Conservation (phyloP, 2,797 vertebrate genomes). For the Glossophaga mutica region DNA sequence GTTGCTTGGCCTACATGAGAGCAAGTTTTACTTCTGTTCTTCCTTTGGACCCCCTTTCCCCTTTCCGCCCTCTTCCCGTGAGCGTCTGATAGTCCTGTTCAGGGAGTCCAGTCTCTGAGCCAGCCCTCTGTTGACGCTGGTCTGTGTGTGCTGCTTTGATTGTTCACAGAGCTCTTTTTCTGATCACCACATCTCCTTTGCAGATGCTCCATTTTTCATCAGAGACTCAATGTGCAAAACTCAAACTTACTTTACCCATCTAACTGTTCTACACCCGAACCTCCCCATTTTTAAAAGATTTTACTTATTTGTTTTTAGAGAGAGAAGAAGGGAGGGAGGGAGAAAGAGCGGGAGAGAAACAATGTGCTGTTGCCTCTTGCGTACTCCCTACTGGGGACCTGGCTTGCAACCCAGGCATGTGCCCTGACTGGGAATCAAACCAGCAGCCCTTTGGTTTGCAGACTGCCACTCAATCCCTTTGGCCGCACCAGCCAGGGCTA, state of each 20-base stretch:
- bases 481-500: no score
- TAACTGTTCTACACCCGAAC: rapidly evolving
- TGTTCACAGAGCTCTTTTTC: background rate
- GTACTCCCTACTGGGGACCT: no score
- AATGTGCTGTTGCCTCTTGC: no score
- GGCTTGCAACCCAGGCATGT: no score
- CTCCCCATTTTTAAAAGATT: background rate
- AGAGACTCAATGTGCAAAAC: background rate
- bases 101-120: background rate
- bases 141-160: background rate
- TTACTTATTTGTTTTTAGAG: no score
- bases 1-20: background rate
- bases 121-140: background rate
- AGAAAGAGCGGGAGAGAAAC: no score
- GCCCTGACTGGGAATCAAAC: no score
- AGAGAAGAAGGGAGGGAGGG: no score
- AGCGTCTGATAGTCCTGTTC: background rate
- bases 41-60: background rate
- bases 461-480: no score
- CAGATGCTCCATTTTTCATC: background rate
- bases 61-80: background rate
- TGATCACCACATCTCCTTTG: background rate
- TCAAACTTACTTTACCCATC: background rate
- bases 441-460: no score
- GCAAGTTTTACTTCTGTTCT: background rate